Conservation (phyloP, 2,797 vertebrate genomes). For the Halcyon badia region DNA sequence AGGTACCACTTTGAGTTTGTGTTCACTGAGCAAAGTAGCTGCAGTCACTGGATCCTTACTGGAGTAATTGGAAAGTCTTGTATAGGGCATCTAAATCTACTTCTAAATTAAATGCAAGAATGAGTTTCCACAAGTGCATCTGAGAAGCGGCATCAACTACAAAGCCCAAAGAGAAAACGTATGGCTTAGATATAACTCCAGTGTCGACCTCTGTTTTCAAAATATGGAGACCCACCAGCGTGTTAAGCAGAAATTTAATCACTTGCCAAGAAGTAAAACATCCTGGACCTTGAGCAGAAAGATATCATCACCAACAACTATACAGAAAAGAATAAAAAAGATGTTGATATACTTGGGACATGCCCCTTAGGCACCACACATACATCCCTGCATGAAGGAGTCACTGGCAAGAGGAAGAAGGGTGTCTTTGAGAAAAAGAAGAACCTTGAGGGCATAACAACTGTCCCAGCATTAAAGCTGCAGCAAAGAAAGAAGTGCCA, state of each 20-base stretch:
- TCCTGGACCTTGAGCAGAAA: background rate
- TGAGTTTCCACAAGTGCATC: background rate
- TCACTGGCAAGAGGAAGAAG: background rate
- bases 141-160: background rate
- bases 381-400: background rate
- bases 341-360: background rate
- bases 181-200: background rate
- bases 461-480: background rate
- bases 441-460: background rate
- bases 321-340: background rate
- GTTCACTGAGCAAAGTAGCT: background rate
- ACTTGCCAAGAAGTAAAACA: background rate
- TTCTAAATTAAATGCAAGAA: background rate
- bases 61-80: background rate
- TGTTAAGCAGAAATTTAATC: background rate
- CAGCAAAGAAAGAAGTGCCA: background rate
- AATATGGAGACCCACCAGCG: background rate
- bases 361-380: background rate
- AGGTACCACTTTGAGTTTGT: background rate
- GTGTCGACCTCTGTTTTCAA: background rate
- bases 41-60: background rate
- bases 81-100: background rate
- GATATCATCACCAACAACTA: background rate
- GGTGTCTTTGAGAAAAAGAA: background rate
- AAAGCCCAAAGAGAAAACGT: background rate